phyloP scores from a whole-genome alignment of 2,797 vertebrate species.

The Pristis pectinata region DNA sequence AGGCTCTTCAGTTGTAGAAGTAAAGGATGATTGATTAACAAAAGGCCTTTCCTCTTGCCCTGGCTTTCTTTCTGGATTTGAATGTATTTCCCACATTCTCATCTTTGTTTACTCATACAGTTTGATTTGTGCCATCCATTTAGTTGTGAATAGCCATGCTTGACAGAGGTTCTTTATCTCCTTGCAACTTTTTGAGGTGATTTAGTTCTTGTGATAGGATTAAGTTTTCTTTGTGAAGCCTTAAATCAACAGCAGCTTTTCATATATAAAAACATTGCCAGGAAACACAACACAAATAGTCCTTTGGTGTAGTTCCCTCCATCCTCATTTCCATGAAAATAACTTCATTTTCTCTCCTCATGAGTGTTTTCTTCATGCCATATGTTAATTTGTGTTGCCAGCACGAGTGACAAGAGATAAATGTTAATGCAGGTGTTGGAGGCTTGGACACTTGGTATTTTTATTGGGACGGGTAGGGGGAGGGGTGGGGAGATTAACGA shows the following conservation, averaged over 20 bases:
- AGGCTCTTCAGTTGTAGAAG: conserved; percentile 50
- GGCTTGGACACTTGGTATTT: conserved; percentile 62
- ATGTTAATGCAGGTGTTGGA: conserved; percentile 75
- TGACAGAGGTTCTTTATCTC: conserved; percentile 81
- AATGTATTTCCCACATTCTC: conserved; percentile 78
- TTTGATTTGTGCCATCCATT: conserved; percentile 81
- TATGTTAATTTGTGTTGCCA: conserved; percentile 78
- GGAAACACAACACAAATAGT: conserved; percentile 86
- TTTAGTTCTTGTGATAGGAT: conserved; percentile 93
- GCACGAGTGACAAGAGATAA: conserved; percentile 63
- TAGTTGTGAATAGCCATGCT: conserved; percentile 71
- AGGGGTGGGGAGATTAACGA: conserved; percentile 42
- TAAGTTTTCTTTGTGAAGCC: conserved; percentile 82
- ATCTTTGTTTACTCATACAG: conserved; percentile 78
- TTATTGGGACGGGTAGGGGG: conserved; percentile 48
- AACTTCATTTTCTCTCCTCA: conserved; percentile 66
- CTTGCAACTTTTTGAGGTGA: conserved; percentile 72
- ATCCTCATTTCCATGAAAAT: conserved; percentile 92
- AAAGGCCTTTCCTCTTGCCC: conserved; percentile 48
- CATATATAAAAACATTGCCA: conserved; percentile 67
- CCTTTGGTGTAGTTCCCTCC: conserved; percentile 71
- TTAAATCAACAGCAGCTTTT: conserved; percentile 92
- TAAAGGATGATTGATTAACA: conserved; percentile 55
- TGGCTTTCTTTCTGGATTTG: conserved; percentile 46
- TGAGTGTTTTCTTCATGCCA: conserved; percentile 66